Base-by-base conservation (phyloP, 2,888 invertebrate species). In the Eumerus sabulonum region DNA sequence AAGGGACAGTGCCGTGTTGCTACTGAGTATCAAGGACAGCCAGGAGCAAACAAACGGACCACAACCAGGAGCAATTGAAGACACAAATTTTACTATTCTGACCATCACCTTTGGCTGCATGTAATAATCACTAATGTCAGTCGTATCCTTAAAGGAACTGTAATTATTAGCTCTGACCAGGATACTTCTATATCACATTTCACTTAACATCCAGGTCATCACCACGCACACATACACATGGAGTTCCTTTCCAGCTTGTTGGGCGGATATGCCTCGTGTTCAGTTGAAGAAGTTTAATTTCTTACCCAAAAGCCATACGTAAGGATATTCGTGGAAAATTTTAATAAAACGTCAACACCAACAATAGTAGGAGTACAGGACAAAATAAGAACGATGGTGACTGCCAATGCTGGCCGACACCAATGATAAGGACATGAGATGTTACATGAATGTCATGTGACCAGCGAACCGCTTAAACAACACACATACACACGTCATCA, bases 191-290 rank as follows among this genome's bases (percentile, higher is more conserved):
- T 79, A 79, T 79, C 74, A 79, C 79, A 74, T 79, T 79, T 79
- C 79, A 74, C 74, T 79, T 79, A 79, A 74, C 79, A 79, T 79
- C 79, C 79, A 79, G 79, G 79, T 79, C 79, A 74, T 70, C 74
- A 54, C 63, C 68, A 27, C 27, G 7, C 27, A 27, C 27, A 27
- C 27, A 27, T 7, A 27, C 27, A 27, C 27, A 27, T 67, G 45
- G 59, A 47, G n/a, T 66, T 71, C 53, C 11, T 45, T 48, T 48
- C 9, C 27, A 4, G 27, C 27, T 1, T n/a, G 4, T 44, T 14
- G 45, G 45, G 17, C 18, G 45, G 45, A 38, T 60, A 42, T 62
- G 27, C 1, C 51, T n/a, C n/a, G n/a, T n/a, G n/a, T 40, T 11
- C 11, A 40, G 51, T 62, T 66, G 38, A 14, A 67, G 63, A 73